Base-by-base conservation (phyloP, 2,888 invertebrate genomes). In the Limnephilus rhombicus region DNA sequence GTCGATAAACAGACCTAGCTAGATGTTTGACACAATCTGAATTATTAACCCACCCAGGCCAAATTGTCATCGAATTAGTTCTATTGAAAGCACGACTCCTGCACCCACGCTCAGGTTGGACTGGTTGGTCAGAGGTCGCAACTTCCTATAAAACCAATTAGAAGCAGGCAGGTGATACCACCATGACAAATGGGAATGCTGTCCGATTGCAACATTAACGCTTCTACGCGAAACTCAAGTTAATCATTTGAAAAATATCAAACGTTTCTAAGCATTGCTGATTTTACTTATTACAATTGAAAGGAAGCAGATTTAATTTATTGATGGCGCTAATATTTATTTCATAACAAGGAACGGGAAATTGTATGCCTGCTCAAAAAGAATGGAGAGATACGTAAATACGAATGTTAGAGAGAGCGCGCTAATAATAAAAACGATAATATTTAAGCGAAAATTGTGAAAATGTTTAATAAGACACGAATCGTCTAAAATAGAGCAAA, bases 21-120 rank as follows among this genome's bases (percentile, higher is more conserved):
- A 24, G 1, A 68, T 24, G 68, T 18, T 68, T 1, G 53, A 18
- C 53, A 15, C 3, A 18, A 13, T 37, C 49, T 89, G 80, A 80
- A 89, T 80, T 89, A 41, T 80, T 11, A 37, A 89, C 80, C 12
- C 3, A 89, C 13, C 88, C 88, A 80, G 24, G 88, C 13, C 80
- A 89, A 89, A 37, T 89, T n/a, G 80, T 80, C 9, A 80, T 80
- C 80, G 88, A 89, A 89, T 89, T 89, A 80, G 80, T 24, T 41
- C 13, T n/a, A 80, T 37, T 80, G 87, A 13, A 53, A 80, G 9
- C 88, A 80, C 24, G 88, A 53, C 13, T 53, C 1, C 0, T 29
- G 41, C 11, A 45, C 7, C 29, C 31, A 49, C 86, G 1, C 68
- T 49, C n/a, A 11, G 12, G 2, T 12, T 12, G 5, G 45, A 12